Evolutionary conservation across 2,888 invertebrate species (phyloP), one percentile per base, ranked within the genome.

Genomic region (Patella caerulea): DNA sequence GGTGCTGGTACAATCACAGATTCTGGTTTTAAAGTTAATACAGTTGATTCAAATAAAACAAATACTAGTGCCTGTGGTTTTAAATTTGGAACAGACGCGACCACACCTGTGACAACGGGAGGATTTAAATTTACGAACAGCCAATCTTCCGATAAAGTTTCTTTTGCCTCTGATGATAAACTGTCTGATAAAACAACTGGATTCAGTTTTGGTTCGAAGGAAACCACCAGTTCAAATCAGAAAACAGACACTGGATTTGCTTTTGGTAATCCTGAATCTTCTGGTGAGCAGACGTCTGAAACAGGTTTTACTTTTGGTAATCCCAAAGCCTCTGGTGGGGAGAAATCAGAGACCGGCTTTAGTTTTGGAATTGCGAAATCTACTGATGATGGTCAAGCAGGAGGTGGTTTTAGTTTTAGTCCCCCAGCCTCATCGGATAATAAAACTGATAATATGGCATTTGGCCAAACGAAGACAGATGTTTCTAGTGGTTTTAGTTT

Each of bases 1-100:
- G 65, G 65, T 24, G 24, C 24, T 11, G 65, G 65, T 65, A 19
- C 19, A 65, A 19, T 65, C 12, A 65, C 65, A 69, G 56, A 56
- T 34, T 72, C 73, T 74, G 80, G 78, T 24, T 77, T 81, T 75
- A 82, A 82, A 65, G 74, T 82, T 79, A 79, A 77, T 70, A 55
- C 55, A 19, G 56, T 19, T 74, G 53, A 74, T 52, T 14, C 70
- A 45, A 45, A 45, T 45, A 45, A 45, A 55, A 52, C 79, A 56
- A 15, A 73, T 34, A 29, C 74, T n/a, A 72, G 69, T 45, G 56
- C 55, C 14, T 74, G 77, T 29, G 79, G 77, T 15, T 81, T 81
- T 69, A 77, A 75, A 54, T 81, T 79, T 77, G 77, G 79, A 9
- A 29, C 78, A 70, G 52, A 56, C 55, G 56, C 77, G 55, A 45